Evolutionary conservation across 2,113 vertebrate species (phyloP), one percentile per base, ranked within the genome.

Genomic region (Hirundichthys speculiger): DNA sequence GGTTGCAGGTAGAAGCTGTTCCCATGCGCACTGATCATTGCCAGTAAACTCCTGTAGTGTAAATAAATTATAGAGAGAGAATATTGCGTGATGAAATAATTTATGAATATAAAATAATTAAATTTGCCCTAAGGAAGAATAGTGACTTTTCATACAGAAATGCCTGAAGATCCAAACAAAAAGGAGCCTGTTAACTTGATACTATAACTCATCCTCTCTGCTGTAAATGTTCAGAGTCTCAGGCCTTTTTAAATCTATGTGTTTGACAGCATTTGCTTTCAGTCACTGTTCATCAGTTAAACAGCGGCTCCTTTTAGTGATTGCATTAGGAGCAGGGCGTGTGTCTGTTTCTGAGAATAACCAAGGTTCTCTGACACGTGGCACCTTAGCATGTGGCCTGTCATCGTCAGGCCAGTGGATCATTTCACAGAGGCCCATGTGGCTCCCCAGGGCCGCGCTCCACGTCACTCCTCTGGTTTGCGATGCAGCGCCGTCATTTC

Each of bases 321-420:
- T n/a, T n/a, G n/a, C n/a, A 20, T 53, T 73, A 51, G 48, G 46
- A 22, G 69, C 66, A 78, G 60, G 69, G 69, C 68, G 69, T 80
- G 60, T 24, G 41, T 18, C 42, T 78, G 60, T 60, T 50, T 78
- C 58, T 84, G 59, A 82, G 82, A 88, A 85, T 83, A 86, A 78
- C 71, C 15, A 41, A 49, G 57, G 27, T 19, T 54, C 45, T 54
- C 4, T 6, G 64, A 73, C 75, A 76, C 69, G 58, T 62, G 64
- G 78, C 69, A 78, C 67, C 59, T 25, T 13, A 69, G 69, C 65
- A 82, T 79, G 85, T 75, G 52, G 51, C 67, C 54, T 82, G 72
- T 68, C 75, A 51, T 59, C 53, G 64, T 82, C 66, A 69, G 63
- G 88, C 85, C 76, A 73, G 78, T 88, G 68, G 54, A 75, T 85